phyloP scores from a whole-genome alignment of 2,888 invertebrate genomes.

The Lottia scabra region DNA sequence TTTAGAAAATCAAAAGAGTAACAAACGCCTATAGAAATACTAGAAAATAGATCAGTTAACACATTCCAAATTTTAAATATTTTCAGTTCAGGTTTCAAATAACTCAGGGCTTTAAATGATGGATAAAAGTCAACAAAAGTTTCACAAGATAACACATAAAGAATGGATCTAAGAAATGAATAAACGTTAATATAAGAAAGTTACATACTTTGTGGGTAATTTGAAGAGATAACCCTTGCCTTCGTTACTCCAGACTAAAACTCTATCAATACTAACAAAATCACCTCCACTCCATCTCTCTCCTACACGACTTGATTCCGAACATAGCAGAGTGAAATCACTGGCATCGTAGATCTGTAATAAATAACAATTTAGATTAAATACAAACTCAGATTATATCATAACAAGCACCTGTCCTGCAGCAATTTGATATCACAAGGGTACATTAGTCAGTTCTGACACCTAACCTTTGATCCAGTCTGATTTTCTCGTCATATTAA shows the following conservation, averaged over 20 bases:
- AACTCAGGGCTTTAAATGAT: no score
- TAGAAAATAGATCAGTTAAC: no score
- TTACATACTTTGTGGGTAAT: constrained; percentile 91
- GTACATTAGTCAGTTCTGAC: no score
- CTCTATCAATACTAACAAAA: constrained; percentile 90
- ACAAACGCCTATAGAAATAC: no score
- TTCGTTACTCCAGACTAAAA: constrained; percentile 95
- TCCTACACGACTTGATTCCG: constrained; percentile 87
- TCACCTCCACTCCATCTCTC: constrained; percentile 93
- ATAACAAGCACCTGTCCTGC: no score
- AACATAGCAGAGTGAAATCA: constrained; percentile 95
- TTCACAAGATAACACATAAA: constrained; percentile 10
- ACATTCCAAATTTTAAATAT: no score
- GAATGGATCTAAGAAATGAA: neutral
- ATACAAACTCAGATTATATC: no score
- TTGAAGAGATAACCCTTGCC: constrained; percentile 96
- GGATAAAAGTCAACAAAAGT: constrained; percentile 39
- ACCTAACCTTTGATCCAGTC: no score
- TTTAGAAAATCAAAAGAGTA: no score
- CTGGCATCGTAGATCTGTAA: constrained; percentile 82
- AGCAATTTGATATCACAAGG: no score
- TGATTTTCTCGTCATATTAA: no score
- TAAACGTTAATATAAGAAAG: neutral
- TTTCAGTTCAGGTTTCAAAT: no score
- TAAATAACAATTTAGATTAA: constrained; percentile 11